Percentiles rank a stretch among this genome's conserved stretches.
Conservation (phyloP, 1,140 invertebrate genomes). For the Ceratina japonica region DNA sequence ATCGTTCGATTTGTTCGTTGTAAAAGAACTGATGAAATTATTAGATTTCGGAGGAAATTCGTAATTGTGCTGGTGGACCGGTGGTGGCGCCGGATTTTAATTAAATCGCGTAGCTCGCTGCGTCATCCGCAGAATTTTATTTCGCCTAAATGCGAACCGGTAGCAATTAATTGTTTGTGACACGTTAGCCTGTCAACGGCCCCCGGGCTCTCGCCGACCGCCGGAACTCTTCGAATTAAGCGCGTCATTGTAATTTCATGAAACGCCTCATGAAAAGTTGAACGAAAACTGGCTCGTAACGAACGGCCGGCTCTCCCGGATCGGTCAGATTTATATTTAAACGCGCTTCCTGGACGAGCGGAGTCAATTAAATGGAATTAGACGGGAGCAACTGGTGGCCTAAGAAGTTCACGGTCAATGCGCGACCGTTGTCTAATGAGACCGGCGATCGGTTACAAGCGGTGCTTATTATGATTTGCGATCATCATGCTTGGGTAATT, state of each 20-base stretch:
- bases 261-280: constrained; percentile 24
- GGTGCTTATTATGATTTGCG: constrained; percentile 7
- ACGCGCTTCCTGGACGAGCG: background rate
- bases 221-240: background rate
- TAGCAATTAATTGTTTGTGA: constrained; percentile 20
- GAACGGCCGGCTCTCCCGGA: background rate
- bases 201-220: background rate
- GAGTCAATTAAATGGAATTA: constrained; percentile 18
- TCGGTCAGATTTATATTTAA: constrained; percentile 28
- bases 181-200: background rate
- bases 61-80: background rate
- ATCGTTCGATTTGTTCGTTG: background rate
- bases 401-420: constrained; percentile 20
- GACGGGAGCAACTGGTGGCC: background rate
- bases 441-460: background rate
- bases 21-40: no score
- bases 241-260: constrained; percentile 28
- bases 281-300: background rate
- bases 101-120: background rate
- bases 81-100: background rate
- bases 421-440: background rate
- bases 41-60: background rate
- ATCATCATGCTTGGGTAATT: background rate
- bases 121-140: constrained; percentile 1
- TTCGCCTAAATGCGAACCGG: background rate